Evolutionary conservation across 2,797 vertebrate species (phyloP).

Genomic region (Picus viridis): DNA sequence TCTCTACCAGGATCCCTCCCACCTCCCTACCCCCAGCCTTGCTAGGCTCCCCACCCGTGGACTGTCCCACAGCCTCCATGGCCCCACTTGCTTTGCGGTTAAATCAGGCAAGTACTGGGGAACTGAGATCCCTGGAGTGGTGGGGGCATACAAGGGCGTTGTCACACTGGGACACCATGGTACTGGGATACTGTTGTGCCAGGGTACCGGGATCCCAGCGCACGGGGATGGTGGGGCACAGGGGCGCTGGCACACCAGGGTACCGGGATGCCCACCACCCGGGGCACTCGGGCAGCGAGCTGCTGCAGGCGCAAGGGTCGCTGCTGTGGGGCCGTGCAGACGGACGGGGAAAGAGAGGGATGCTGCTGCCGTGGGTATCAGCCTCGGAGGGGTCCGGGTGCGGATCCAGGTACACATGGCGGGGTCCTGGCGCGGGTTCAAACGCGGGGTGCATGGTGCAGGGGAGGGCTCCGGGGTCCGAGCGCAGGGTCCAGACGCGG

Average conservation of each 20-base stretch:
- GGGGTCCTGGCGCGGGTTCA: not conserved
- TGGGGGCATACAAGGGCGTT: too few species aligned
- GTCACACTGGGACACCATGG: not conserved
- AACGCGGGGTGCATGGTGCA: too few species aligned
- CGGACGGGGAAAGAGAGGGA: not conserved
- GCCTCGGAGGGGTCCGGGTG: not conserved
- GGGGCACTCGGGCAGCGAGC: not conserved
- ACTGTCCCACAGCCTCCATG: rapidly evolving
- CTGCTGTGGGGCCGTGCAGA: not conserved
- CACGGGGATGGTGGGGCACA: rapidly evolving
- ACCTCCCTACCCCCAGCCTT: not conserved
- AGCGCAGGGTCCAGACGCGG: not conserved
- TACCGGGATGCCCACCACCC: not conserved
- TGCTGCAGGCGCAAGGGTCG: not conserved
- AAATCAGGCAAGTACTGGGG: not conserved
- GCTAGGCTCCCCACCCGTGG: not conserved
- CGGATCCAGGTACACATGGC: not conserved
- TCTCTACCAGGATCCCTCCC: not conserved
- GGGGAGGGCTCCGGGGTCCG: not conserved
- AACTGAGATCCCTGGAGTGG: not conserved
- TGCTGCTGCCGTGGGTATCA: not conserved
- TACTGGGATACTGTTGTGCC: not conserved
- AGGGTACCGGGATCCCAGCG: rapidly evolving
- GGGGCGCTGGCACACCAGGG: too few species aligned
- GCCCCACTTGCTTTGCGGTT: not conserved